Base-by-base conservation (phyloP, 2,888 invertebrate genomes). In the Odontomyia ornata region DNA sequence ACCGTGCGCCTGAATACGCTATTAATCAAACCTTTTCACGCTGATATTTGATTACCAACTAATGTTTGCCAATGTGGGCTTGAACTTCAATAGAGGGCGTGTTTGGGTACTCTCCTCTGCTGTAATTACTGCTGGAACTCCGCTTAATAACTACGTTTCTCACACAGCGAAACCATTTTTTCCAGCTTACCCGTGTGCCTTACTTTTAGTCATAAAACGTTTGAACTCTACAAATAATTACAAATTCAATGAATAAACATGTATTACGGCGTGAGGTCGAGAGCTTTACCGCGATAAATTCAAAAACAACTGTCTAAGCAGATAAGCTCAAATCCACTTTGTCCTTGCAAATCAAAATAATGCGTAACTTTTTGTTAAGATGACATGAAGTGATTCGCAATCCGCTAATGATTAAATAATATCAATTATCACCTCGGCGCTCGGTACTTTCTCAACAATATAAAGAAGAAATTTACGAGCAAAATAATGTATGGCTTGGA, bases 1-100 rank as follows among this genome's bases (percentile, higher is more conserved):
- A 25, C 25, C 11, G 3, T 60, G 11, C 4, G 4, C 25, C 57
- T 21, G 57, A 60, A 23, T 4, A 25, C 11, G 25, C 57, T 23
- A 60, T 60, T 60, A 60, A 60, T 60, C 57, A 60, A 60, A 60
- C 18, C 57, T 25, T 23, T 60, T 25, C 57, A 60, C 18, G 25
- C 11, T 4, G 52, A 4, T 52, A n/a, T n/a, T 13, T 18, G 52
- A 52, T n/a, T 52, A 18, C n/a, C n/a, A n/a, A 52, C 52, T n/a
- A 18, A 18, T 52, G 52, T 13, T 4, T 4, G 18, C 52, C 52
- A 18, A 52, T 52, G 52, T 13, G 52, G 7, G 52, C 36, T 52
- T 4, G 15, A n/a, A 4, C 18, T 3, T 52, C 15, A 4, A 52
- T 15, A 15, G 52, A 52, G 18, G 18, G 52, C 52, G 18, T 52